phyloP scores from a whole-genome alignment of 2,888 invertebrate genomes.

The Hermaeophaga mercurialis region DNA sequence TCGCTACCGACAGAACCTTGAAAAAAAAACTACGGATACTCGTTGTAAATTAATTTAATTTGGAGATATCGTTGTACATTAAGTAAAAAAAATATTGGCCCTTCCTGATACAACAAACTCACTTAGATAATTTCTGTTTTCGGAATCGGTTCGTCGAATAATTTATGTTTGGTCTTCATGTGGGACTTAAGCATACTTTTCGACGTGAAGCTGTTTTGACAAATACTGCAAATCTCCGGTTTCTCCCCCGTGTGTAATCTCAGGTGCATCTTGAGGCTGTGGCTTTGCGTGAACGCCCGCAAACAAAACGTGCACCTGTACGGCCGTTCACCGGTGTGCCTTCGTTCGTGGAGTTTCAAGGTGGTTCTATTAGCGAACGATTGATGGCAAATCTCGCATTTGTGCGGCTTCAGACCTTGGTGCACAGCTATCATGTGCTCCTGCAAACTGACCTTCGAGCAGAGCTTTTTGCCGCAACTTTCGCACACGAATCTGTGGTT shows the following conservation, averaged over 20 bases:
- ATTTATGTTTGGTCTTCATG: conserved; percentile 49
- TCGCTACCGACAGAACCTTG: too few relatives aligned
- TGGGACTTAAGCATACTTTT: conserved; percentile 46
- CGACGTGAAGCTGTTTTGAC: conserved; percentile 46
- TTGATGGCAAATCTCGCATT: conserved; percentile 64
- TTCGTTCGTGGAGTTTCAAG: conserved; percentile 61
- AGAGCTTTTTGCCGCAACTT: conserved; percentile 60
- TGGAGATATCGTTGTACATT: too few relatives aligned
- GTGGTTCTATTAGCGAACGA: conserved; percentile 63
- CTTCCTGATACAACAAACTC: too few relatives aligned
- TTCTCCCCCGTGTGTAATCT: conserved; percentile 56
- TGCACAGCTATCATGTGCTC: conserved; percentile 45
- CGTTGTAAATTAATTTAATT: too few relatives aligned
- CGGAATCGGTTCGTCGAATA: conserved; percentile 25
- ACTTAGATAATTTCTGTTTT: conserved; percentile 26
- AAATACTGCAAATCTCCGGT: conserved; percentile 57
- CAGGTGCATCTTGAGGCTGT: conserved; percentile 41
- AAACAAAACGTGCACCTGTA: conserved; percentile 63
- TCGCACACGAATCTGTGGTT: conserved; percentile 53
- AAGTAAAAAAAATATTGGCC: too few relatives aligned
- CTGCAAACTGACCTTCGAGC: conserved; percentile 49
- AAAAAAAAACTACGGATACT: too few relatives aligned
- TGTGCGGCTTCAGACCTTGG: conserved; percentile 55
- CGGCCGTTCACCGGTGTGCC: conserved; percentile 62
- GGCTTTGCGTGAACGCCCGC: conserved; percentile 59